Base-by-base conservation (phyloP, 2,888 invertebrate species). In the Megalurothrips usitatus region DNA sequence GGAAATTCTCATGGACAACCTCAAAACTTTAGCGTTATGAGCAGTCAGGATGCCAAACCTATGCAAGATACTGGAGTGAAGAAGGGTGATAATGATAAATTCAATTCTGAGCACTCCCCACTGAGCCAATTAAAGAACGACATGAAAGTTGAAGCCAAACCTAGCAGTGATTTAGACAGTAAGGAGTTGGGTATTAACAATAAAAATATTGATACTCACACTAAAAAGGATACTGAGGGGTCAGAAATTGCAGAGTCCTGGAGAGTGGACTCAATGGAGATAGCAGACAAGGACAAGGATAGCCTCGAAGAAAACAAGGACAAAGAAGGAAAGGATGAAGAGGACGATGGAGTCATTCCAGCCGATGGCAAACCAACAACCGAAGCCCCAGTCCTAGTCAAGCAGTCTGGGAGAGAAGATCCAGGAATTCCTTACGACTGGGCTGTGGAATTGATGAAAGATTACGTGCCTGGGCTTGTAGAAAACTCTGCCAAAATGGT, bases 401-500 rank as follows among this genome's bases (percentile, higher is more conserved):
- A 43, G 83, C 85, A 83, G 80, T 83, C 58, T 83, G 87, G 89
- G 0, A 92, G 92, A 86, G 93, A 93, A 86, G 94, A 93, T 84
- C 93, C 94, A 85, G 94, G 94, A 84, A 93, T 96, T 86, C 94
- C 95, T 0, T 96, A 96, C 85, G 96, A 96, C 86, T 96, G 96
- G 96, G 95, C 96, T 14, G 88, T 92, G 17, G 94, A 95, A 84
- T 87, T 96, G 80, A 90, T 96, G 86, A 94, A 94, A 87, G 93
- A 92, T 84, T 99, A 99, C 86, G 89, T 93, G 82, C 93, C 96
- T 0, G 97, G 96, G n/a, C 89, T 93, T 75, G 92, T 98, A 83
- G 96, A 96, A 85, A 96, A 96, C 86, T 96, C 98, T 3, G 95
- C 96, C 1, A 99, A 99, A 89, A 96, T 99, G 94, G 93, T 95